These are phyloP conservation scores for Pocillopora damicornis DNA, from an alignment of 64 coral and sea anemone genomes.

Conservation along the genomic window DNA sequence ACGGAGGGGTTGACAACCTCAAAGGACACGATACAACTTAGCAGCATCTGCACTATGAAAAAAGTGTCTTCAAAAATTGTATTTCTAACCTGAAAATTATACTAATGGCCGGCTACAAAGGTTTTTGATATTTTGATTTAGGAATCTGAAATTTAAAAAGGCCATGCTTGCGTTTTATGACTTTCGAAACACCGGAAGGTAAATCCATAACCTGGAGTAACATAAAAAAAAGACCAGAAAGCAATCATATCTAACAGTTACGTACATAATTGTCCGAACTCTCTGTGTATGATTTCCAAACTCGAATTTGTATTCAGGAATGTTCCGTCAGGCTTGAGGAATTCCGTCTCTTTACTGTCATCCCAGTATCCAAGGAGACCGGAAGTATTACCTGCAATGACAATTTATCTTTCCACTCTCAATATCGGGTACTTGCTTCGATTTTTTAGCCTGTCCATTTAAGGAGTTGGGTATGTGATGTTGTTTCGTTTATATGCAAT, in stretches of 20 bases:
- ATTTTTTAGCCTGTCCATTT: neutral
- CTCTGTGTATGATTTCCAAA: conserved; percentile 37
- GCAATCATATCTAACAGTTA: neutral
- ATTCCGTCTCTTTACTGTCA: conserved; percentile 44
- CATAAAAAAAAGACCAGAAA: neutral
- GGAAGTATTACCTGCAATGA: conserved; percentile 54
- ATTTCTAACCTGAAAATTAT: no score
- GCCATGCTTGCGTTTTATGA: no score
- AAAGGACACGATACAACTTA: no score
- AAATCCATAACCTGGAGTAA: no score
- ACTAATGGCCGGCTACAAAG: no score
- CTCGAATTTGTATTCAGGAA: conserved; percentile 52
- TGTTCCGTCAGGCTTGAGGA: conserved; percentile 53
- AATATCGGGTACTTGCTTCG: neutral
- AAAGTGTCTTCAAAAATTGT: no score
- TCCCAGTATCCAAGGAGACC: conserved; percentile 79
- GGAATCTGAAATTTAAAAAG: no score
- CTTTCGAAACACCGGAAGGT: no score
- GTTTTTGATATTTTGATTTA: no score
- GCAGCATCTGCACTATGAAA: no score
- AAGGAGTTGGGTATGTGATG: neutral
- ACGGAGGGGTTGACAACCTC: no score
- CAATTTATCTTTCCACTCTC: neutral
- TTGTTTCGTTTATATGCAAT: no score
- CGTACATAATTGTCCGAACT: conserved; percentile 81